Evolutionary conservation across 1,140 invertebrate genomes (phyloP), one percentile per base, ranked within the genome.

Genomic region (Cotesia vestalis): DNA sequence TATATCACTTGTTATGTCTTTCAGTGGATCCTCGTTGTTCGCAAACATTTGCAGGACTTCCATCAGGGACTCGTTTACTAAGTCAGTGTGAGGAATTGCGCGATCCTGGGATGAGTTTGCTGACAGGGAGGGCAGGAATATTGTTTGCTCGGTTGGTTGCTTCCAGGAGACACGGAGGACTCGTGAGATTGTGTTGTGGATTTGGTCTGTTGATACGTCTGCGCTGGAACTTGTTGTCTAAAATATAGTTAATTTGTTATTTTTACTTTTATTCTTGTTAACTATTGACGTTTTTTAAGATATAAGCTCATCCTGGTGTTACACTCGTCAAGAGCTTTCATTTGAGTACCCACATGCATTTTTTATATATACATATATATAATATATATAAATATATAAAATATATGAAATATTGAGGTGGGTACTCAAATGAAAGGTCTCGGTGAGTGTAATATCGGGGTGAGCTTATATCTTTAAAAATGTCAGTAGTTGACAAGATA

Each of bases 131-230:
- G 91, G 90, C 69, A 94, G 84, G 85, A 90, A 91, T 77, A 92
- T 88, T 64, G 84, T 84, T 63, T 88, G 88, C 70, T 91, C 89
- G 66, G 84, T 85, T 27, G 88, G 82, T 74, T 90, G 88, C 72
- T 89, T 90, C 90, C 91, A 93, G 2, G 91, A 90, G 34, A 91
- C 89, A 79, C 90, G 89, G 14, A 93, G 81, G 60, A 93, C 90
- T 78, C 90, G 88, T 2, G 89, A 89, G 73, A 92, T 86, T 34
- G 91, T 87, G 69, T 86, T 77, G 51, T 90, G 82, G 11, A 93
- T 85, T 81, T 92, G 90, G 55, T 93, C 91, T 62, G 90, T 87
- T 60, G 88, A 89, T 59, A 90, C 79, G 77, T 92, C 91, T 70
- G 85, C 89, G 73, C 88, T 87, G 34, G 85, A 86, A 78, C 85